Evolutionary conservation across 2,888 invertebrate species (phyloP).

Genomic region (Hedychridium roseum): DNA sequence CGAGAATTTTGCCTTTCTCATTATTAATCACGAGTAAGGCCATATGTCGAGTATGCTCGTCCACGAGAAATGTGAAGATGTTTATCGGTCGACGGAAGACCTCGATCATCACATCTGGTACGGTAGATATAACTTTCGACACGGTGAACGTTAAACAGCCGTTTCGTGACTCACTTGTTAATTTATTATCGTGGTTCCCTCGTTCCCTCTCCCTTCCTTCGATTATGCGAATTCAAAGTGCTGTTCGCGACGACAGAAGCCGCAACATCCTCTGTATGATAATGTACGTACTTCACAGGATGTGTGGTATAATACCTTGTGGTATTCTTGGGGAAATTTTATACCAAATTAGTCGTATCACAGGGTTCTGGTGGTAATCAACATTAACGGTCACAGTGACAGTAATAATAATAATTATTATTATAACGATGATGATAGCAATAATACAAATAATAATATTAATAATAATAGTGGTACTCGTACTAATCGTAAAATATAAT

Average conservation of each 20-base stretch:
- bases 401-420: slow-evolving; percentile 57
- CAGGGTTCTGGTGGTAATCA: no score
- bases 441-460: slow-evolving; percentile 60
- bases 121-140: slow-evolving; percentile 6
- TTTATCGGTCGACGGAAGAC: slow-evolving; percentile 31
- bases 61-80: slow-evolving; percentile 20
- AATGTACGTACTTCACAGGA: no score
- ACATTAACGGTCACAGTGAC: slow-evolving; percentile 39
- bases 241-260: not conserved
- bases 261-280: not conserved
- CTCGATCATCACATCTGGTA: slow-evolving; percentile 29
- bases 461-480: slow-evolving; percentile 56
- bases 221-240: not conserved
- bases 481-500: slow-evolving; percentile 56
- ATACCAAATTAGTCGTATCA: no score
- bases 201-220: not conserved
- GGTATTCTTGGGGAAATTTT: no score
- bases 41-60: no score
- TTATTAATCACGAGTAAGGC: no score
- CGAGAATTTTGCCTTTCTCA: no score
- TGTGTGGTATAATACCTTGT: no score
- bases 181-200: slow-evolving; percentile 11
- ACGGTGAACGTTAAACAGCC: slow-evolving; percentile 10
- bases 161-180: slow-evolving; percentile 21
- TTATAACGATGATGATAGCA: slow-evolving; percentile 57